Evolutionary conservation across 1,140 invertebrate genomes (phyloP).

Genomic region (Drosophila nebulosa): DNA sequence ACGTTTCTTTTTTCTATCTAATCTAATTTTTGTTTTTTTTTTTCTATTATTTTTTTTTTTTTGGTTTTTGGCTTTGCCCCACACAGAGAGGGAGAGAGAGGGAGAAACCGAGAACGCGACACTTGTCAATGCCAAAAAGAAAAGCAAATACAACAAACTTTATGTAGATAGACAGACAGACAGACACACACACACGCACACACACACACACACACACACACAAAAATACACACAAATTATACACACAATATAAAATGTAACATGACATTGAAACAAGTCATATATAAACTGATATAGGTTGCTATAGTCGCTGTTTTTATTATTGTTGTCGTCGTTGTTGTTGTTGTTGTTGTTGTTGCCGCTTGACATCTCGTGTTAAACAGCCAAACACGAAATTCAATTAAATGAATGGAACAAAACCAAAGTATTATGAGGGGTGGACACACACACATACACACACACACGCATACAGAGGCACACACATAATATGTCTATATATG

Average conservation of each 20-base stretch:
- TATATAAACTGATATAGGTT: slow-evolving; percentile 51
- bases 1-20: slow-evolving; percentile 43
- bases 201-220: slow-evolving; percentile 2
- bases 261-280: slow-evolving; percentile 75
- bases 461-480: not conserved
- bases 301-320: slow-evolving; percentile 6
- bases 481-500: not conserved
- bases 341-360: slow-evolving; percentile 18
- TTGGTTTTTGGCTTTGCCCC: slow-evolving; percentile 36
- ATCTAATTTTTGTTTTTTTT: slow-evolving; percentile 40
- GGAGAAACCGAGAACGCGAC: slow-evolving; percentile 1
- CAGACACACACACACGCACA: not conserved
- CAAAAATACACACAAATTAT: not conserved
- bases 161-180: slow-evolving; percentile 42
- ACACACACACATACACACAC: not conserved
- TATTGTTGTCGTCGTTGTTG: too few relatives aligned
- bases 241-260: slow-evolving; percentile 53
- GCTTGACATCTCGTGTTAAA: slow-evolving; percentile 43
- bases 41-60: not conserved
- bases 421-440: not conserved
- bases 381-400: slow-evolving; percentile 47
- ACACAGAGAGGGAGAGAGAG: not conserved
- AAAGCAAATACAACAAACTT: slow-evolving; percentile 37
- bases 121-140: slow-evolving; percentile 59
- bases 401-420: slow-evolving; percentile 53